Base-by-base conservation (phyloP, 2,113 vertebrate species). In the Ascaphus truei region DNA sequence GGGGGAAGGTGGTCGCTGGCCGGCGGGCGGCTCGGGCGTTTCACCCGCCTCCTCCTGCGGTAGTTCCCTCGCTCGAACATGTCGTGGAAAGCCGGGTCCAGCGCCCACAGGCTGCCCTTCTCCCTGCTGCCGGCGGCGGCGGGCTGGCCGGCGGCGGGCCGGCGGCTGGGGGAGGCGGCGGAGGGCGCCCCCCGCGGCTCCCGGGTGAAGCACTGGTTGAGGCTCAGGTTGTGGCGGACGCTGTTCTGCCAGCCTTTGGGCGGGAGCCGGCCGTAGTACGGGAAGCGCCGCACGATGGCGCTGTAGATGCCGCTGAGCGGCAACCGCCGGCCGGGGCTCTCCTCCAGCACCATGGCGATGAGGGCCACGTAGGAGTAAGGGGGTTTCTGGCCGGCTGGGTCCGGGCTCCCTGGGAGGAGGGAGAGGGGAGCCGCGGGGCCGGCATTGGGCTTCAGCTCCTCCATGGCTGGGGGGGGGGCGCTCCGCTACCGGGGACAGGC, bases 191-290 rank as follows among this genome's bases (percentile, higher is more conserved):
- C n/a, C 15, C 85, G 75, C 51, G 91, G 90, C 15, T 92, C 77
- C 61, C 89, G 91, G 4, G 86, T 50, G 76, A 94, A 95, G 33
- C 92, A 94, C 41, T 87, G 82, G 60, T 93, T 90, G 25, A 93
- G 82, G 62, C 92, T 94, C 29, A 95, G 78, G 64, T 91, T 93
- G 84, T 94, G 93, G 1, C 93, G 75, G 8, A 93, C 76, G 73
- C 91, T 90, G 68, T 93, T 95, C 66, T 90, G 89, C 93, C 93
- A 94, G 0, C 89, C 84, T 27, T 88, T 90, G 16, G 88, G 67
- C 36, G 83, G 71, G 39, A 73, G 80, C 74, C 90, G 83, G 25
- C 51, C 8, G 56, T 90, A 94, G 69, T 86, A 95, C 0, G 92
- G 91, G 60, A 93, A 95, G 55, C 79, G 90, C 6, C 73, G 77